Base-by-base conservation (phyloP, 2,797 vertebrate genomes). In the Eleutherodactylus coqui region DNA sequence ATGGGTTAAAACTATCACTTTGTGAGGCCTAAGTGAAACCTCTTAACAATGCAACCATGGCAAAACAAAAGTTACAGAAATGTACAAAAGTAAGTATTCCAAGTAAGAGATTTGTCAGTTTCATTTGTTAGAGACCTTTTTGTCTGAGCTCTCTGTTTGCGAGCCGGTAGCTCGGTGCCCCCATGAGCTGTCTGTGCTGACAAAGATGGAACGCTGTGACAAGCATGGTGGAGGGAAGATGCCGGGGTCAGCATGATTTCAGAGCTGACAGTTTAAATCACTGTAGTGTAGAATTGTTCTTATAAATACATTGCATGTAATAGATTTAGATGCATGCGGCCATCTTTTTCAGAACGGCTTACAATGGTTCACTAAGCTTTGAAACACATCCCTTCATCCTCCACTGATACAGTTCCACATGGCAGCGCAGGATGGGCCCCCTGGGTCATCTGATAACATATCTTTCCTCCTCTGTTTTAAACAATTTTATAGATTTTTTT, bases 261-360 rank as follows among this genome's bases (percentile, higher is more conserved):
- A 34, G 76, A 84, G 45, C 76, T 87, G 86, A 80, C 76, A 80
- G 86, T 80, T 81, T 60, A 84, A 83, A 87, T 84, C 86, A 84
- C 82, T 87, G 51, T 84, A 84, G 82, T 87, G 86, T 80, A 87
- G 86, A 87, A 87, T 87, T 87, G 86, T 84, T 87, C 86, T 87
- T 67, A 75, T 64, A 87, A 87, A 87, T 58, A 87, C 82, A 80
- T 87, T 55, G 76, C 67, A 80, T 75, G 86, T 80, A 79, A 87
- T 79, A 67, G 82, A 84, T 80, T 84, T 87, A 67, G 82, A 87
- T 84, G 77, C 86, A 87, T 27, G 38, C 19, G 16, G 67, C 64
- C 76, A 78, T 77, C 69, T 83, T 87, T 76, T 70, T 4, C 43
- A 29, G 82, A 79, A 34, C 34, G 78, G 69, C 73, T 87, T 41